A percentile compares a stretch with the other conserved stretches of the same genome.
These are phyloP conservation scores for Crenuchus spilurus DNA, from an alignment of 2,797 vertebrate genomes.

Conservation along the genomic window DNA sequence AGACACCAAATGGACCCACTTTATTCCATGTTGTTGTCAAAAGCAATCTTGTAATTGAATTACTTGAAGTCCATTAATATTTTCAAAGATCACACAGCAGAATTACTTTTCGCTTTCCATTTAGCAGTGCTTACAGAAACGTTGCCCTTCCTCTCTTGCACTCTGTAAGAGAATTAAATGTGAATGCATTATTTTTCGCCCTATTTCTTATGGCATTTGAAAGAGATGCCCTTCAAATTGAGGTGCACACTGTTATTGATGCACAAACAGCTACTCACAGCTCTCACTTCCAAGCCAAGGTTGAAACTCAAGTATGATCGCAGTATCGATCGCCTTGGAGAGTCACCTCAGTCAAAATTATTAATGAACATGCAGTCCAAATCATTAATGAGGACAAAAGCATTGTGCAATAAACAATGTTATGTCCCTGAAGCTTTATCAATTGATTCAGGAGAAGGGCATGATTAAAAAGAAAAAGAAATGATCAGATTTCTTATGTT, in stretches of 20 bases:
- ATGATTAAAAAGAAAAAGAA: slow-evolving; percentile 20
- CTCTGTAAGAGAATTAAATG: slow-evolving; percentile 31
- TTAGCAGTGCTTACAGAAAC: slow-evolving; percentile 6
- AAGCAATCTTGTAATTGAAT: slow-evolving; percentile 29
- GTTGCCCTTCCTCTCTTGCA: background rate
- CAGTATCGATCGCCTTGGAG: slow-evolving; percentile 66
- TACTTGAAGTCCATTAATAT: slow-evolving; percentile 12
- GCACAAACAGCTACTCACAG: slow-evolving; percentile 39
- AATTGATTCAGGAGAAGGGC: slow-evolving; percentile 35
- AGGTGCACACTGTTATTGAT: slow-evolving; percentile 32
- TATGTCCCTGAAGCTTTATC: slow-evolving; percentile 37
- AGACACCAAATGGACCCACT: slow-evolving; percentile 42
- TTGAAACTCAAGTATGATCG: slow-evolving; percentile 62
- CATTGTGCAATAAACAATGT: slow-evolving; percentile 28
- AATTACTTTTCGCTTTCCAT: slow-evolving; percentile 30
- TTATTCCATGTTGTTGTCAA: slow-evolving; percentile 35
- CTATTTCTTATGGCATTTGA: background rate
- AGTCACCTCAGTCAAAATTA: slow-evolving; percentile 67
- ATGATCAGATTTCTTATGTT: background rate
- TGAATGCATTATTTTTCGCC: background rate
- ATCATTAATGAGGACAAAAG: slow-evolving; percentile 52
- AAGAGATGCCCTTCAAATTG: background rate
- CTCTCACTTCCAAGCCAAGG: slow-evolving; percentile 34
- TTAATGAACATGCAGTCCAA: slow-evolving; percentile 56
- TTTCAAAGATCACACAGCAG: slow-evolving; percentile 8